Conservation (phyloP, 1,140 invertebrate genomes). For the Cardiocondyla obscurior region DNA sequence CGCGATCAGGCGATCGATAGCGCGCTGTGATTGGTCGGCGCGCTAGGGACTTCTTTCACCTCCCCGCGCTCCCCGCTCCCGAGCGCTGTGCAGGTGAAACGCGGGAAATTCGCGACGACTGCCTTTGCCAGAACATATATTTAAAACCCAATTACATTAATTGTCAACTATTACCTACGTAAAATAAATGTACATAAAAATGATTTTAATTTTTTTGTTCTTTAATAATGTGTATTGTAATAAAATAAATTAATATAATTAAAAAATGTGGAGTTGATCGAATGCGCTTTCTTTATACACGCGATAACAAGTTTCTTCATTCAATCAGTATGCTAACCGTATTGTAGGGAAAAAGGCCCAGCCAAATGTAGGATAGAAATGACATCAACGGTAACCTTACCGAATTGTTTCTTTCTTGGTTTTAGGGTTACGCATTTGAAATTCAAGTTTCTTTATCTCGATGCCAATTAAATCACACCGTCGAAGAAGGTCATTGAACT, state of each 20-base stretch:
- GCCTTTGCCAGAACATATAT: too few relatives aligned
- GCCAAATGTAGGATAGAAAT: background rate
- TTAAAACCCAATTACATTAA: too few relatives aligned
- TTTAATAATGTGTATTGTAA: too few relatives aligned
- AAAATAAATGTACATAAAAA: background rate
- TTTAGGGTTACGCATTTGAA: constrained; percentile 20
- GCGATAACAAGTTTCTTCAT: background rate
- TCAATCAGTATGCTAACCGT: background rate
- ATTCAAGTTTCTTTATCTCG: constrained; percentile 42
- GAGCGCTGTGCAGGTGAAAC: too few relatives aligned
- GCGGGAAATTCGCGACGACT: too few relatives aligned
- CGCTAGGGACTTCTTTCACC: too few relatives aligned
- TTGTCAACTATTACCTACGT: background rate
- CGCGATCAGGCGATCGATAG: too few relatives aligned
- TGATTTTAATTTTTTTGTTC: too few relatives aligned
- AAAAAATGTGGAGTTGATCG: background rate
- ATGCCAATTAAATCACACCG: constrained; percentile 35
- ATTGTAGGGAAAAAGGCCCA: background rate
- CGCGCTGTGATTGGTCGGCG: too few relatives aligned
- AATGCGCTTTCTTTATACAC: background rate
- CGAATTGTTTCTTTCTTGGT: background rate
- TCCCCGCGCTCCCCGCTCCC: too few relatives aligned
- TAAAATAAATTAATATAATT: too few relatives aligned
- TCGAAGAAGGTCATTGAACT: constrained; percentile 1
- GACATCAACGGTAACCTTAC: background rate